phyloP scores from a whole-genome alignment of 1,140 invertebrate species.

The Hyphantria cunea region DNA sequence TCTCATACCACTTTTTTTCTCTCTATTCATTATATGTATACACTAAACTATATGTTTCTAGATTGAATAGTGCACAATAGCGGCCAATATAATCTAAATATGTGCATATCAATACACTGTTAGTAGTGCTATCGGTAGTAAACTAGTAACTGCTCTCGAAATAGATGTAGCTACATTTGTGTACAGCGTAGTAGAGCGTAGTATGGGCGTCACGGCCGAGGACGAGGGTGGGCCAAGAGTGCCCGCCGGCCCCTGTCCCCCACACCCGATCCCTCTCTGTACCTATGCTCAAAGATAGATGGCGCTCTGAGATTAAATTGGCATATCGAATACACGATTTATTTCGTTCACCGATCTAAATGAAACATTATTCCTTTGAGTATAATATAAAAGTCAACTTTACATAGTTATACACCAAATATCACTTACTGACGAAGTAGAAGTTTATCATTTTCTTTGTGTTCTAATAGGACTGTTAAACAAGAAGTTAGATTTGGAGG shows the following conservation, averaged over 20 bases:
- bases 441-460: too few relatives aligned
- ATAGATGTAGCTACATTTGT: conserved; percentile 43
- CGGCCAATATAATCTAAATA: conserved; percentile 42
- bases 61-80: conserved; percentile 7
- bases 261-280: conserved; percentile 3
- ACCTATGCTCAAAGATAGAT: conserved; percentile 54
- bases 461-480: too few relatives aligned
- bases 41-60: too few relatives aligned
- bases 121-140: conserved; percentile 45
- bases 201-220: conserved; percentile 31
- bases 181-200: conserved; percentile 48
- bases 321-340: conserved; percentile 53
- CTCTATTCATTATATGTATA: too few relatives aligned
- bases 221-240: conserved; percentile 13
- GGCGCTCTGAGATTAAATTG: conserved; percentile 68
- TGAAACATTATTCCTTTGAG: conserved; percentile 36
- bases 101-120: conserved; percentile 43
- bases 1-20: too few relatives aligned
- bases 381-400: conserved; percentile 27
- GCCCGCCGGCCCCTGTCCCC: conserved; percentile 3
- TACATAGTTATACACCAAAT: neutral
- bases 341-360: conserved; percentile 41
- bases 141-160: conserved; percentile 43
- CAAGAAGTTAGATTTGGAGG: too few relatives aligned
- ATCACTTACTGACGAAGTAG: conserved; percentile 3